Conservation (phyloP, 2,888 invertebrate genomes). For the Lamellibrachia satsuma region DNA sequence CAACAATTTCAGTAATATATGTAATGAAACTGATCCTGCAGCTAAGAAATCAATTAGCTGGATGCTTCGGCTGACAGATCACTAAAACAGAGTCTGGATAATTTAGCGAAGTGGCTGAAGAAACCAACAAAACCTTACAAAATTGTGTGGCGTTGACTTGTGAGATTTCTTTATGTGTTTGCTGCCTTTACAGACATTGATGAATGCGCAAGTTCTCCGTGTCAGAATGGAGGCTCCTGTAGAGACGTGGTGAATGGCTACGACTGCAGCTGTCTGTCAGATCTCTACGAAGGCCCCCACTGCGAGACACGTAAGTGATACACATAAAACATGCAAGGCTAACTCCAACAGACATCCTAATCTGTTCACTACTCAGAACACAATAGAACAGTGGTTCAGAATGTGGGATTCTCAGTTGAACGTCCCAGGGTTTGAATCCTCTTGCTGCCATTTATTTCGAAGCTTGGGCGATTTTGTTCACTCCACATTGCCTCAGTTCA, state of each 20-base stretch:
- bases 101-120: neutral
- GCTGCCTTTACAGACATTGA: neutral
- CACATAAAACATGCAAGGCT: neutral
- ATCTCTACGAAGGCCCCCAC: neutral
- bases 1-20: neutral
- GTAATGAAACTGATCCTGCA: neutral
- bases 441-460: too few species aligned
- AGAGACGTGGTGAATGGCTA: neutral
- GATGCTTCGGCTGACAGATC: neutral
- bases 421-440: too few species aligned
- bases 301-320: neutral
- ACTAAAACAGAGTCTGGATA: neutral
- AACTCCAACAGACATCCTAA: neutral
- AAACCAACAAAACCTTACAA: too few species aligned
- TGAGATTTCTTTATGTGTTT: neutral
- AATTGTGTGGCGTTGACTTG: neutral
- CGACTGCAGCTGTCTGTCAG: slow-evolving; percentile 10
- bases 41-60: neutral
- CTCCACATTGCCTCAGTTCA: too few species aligned
- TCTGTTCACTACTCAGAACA: neutral
- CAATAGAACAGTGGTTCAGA: too few species aligned
- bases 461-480: too few species aligned
- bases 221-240: neutral
- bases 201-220: neutral
- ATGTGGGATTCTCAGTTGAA: too few species aligned